Percentiles rank a stretch among this genome's conserved stretches.
These are phyloP conservation scores for Keiferia lycopersicella DNA, from an alignment of 2,888 invertebrate species.

Conservation along the genomic window DNA sequence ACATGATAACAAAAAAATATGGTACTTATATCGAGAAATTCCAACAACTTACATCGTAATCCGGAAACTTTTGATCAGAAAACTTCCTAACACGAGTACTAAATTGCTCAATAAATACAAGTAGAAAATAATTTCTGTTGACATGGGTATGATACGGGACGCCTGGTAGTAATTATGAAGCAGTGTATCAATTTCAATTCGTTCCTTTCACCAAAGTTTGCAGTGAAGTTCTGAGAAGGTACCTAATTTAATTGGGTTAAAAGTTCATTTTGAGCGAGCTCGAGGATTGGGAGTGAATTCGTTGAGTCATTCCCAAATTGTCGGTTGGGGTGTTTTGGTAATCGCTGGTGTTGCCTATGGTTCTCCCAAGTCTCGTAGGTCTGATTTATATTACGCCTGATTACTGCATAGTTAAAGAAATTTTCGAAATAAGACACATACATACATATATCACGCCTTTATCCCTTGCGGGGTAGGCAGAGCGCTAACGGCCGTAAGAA, in stretches of 20 bases:
- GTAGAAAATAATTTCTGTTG: constrained; percentile 47
- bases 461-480: too few relatives aligned
- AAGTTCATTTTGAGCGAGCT: neutral
- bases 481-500: too few relatives aligned
- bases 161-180: constrained; percentile 62
- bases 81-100: neutral
- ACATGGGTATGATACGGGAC: constrained; percentile 67
- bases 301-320: too few relatives aligned
- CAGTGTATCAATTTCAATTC: constrained; percentile 30
- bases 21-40: neutral
- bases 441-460: too few relatives aligned
- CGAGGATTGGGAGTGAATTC: neutral
- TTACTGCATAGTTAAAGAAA: too few relatives aligned
- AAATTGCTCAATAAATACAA: constrained; percentile 2
- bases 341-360: too few relatives aligned
- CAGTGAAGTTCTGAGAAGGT: neutral
- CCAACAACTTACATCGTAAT: neutral
- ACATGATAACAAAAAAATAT: too few relatives aligned
- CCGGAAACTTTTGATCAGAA: too few relatives aligned
- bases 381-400: too few relatives aligned
- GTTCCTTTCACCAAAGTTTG: neutral
- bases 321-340: too few relatives aligned
- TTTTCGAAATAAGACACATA: too few relatives aligned
- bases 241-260: neutral
- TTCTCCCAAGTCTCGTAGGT: too few relatives aligned